A percentile compares a stretch with the other conserved stretches of the same genome.
Evolutionary conservation across 35 echinoderm and acorn worm genomes (phyloP).

Genomic region (Ophioderma brevispina): DNA sequence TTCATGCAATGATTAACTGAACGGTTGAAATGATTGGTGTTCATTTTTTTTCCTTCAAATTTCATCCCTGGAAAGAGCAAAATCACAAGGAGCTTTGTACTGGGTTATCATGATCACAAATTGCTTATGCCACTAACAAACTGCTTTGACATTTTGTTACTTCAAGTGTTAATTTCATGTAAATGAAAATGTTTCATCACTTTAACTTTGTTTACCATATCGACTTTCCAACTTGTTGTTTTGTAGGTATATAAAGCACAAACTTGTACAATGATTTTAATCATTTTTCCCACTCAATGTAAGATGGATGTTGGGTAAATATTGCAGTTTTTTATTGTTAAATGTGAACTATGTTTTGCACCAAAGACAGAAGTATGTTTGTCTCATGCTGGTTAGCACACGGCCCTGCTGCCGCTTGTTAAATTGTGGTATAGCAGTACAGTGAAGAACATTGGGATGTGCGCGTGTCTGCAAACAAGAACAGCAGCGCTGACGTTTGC

Average conservation of each 20-base stretch:
- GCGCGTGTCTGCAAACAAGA: background rate
- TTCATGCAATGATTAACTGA: too few species aligned
- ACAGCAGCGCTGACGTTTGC: background rate
- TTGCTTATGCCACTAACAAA: too few species aligned
- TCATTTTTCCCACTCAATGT: background rate
- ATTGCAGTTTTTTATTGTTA: background rate
- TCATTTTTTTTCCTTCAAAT: too few species aligned
- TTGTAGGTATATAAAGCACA: slow-evolving; percentile 9
- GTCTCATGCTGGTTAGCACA: background rate
- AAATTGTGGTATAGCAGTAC: background rate
- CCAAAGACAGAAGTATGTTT: background rate
- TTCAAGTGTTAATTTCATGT: too few species aligned
- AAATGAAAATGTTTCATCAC: too few species aligned
- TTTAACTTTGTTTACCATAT: background rate
- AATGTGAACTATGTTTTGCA: slow-evolving; percentile 3
- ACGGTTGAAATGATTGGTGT: too few species aligned
- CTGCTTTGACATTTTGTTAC: too few species aligned
- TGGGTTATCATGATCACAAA: too few species aligned
- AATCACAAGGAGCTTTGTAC: too few species aligned
- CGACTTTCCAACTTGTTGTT: background rate
- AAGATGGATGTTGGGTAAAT: background rate
- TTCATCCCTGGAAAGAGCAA: too few species aligned
- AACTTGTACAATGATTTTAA: background rate
- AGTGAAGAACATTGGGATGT: background rate
- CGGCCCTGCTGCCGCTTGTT: background rate